Evolutionary conservation across 2,113 vertebrate genomes (phyloP).

Genomic region (Leuciscus idus): DNA sequence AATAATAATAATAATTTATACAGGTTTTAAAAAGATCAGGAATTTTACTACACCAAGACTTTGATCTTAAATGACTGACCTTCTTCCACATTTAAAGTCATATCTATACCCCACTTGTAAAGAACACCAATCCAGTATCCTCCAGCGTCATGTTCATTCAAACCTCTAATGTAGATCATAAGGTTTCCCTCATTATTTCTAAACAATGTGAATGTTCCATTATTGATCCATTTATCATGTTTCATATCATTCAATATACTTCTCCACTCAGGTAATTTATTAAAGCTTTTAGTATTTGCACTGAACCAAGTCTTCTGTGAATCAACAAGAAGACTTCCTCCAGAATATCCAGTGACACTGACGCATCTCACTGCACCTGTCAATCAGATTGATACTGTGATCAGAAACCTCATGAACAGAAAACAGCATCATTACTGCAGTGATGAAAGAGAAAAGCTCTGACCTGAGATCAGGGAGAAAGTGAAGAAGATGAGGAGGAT

Average conservation of each 20-base stretch:
- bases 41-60: not conserved
- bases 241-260: not conserved
- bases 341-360: conserved; percentile 2
- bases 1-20: no score
- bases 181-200: not conserved
- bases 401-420: conserved; percentile 3
- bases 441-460: conserved; percentile 24
- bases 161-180: not conserved
- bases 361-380: not conserved
- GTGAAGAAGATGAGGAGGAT: conserved; percentile 26
- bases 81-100: not conserved
- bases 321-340: not conserved
- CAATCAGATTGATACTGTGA: conserved; percentile 7
- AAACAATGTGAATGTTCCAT: not conserved
- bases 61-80: not conserved
- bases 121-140: rapidly evolving
- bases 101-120: not conserved
- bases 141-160: not conserved
- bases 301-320: not conserved
- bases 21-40: not conserved
- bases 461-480: conserved; percentile 43
- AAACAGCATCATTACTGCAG: conserved; percentile 5
- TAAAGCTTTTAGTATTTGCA: not conserved
- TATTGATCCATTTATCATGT: not conserved
- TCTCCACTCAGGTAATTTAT: not conserved